A percentile compares a stretch with the other conserved stretches of the same genome.
Conservation (phyloP, 2,113 vertebrate genomes). For the Amphiprion ocellaris region DNA sequence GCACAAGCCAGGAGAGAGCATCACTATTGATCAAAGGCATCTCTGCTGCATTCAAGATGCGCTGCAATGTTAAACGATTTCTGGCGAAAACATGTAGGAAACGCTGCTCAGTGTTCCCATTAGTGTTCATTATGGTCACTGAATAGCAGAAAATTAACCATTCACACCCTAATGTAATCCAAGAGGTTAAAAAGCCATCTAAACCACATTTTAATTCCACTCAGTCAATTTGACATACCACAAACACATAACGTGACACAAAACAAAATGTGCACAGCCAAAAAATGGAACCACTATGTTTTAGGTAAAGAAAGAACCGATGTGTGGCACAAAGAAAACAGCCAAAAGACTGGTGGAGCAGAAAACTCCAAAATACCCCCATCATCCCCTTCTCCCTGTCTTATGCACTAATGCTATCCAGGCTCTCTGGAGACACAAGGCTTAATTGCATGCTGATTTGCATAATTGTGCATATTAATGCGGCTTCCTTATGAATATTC, state of each 20-base stretch:
- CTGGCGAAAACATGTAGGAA: constrained; percentile 19
- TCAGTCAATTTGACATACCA: constrained; percentile 17
- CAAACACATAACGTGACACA: constrained; percentile 22
- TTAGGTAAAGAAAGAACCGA: constrained; percentile 63
- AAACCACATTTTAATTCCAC: constrained; percentile 42
- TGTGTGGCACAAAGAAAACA: constrained; percentile 76
- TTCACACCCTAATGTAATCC: constrained; percentile 48
- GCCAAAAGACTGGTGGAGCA: constrained; percentile 85
- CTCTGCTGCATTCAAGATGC: constrained; percentile 41
- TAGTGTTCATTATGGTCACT: constrained; percentile 57
- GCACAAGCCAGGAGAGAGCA: constrained; percentile 27
- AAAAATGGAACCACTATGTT: constrained; percentile 53
- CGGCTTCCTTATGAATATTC: constrained; percentile 93
- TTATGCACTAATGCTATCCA: constrained; percentile 87
- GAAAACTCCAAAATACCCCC: constrained; percentile 86
- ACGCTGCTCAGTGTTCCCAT: constrained; percentile 57
- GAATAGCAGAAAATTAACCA: constrained; percentile 59
- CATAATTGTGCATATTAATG: constrained; percentile 99
- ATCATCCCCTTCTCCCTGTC: constrained; percentile 84
- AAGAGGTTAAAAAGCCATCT: constrained; percentile 42
- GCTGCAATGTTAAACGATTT: constrained; percentile 28
- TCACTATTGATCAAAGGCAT: constrained; percentile 51
- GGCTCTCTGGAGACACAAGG: constrained; percentile 88
- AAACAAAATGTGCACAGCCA: constrained; percentile 26
- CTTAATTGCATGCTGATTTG: constrained; percentile 97